phyloP scores from a whole-genome alignment of 1,140 invertebrate genomes.

The Anthonomus grandis region DNA sequence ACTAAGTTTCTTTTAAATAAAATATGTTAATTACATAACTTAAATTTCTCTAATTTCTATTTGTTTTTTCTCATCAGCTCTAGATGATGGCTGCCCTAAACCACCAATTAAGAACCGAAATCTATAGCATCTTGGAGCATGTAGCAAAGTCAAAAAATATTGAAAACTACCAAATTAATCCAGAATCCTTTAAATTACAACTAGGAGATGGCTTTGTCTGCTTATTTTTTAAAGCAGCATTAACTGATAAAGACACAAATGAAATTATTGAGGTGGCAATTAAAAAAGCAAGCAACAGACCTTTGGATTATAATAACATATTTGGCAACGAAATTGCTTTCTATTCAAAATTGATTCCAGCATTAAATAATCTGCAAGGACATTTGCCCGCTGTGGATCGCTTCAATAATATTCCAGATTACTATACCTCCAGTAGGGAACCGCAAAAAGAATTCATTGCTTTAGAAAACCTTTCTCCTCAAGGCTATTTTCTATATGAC shows the following conservation, averaged over 20 bases:
- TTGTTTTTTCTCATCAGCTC: too few relatives aligned
- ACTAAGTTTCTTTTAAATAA: too few relatives aligned
- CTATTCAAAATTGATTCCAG: neutral
- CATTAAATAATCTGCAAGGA: neutral
- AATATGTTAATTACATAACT: too few relatives aligned
- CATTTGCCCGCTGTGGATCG: neutral
- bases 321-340: neutral
- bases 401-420: constrained; percentile 4
- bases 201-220: constrained; percentile 8
- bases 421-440: neutral
- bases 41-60: too few relatives aligned
- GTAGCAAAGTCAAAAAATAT: constrained; percentile 6
- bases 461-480: constrained; percentile 8
- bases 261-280: neutral
- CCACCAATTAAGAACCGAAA: too few relatives aligned
- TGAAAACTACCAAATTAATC: neutral
- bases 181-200: neutral
- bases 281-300: neutral
- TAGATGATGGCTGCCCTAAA: too few relatives aligned
- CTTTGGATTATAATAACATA: neutral
- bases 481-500: constrained; percentile 14
- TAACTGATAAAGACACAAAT: neutral
- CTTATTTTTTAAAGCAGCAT: neutral
- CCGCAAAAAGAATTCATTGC: neutral
- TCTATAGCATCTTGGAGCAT: neutral